Conservation (phyloP, 2,888 invertebrate genomes). For the Pegoplata infirma region DNA sequence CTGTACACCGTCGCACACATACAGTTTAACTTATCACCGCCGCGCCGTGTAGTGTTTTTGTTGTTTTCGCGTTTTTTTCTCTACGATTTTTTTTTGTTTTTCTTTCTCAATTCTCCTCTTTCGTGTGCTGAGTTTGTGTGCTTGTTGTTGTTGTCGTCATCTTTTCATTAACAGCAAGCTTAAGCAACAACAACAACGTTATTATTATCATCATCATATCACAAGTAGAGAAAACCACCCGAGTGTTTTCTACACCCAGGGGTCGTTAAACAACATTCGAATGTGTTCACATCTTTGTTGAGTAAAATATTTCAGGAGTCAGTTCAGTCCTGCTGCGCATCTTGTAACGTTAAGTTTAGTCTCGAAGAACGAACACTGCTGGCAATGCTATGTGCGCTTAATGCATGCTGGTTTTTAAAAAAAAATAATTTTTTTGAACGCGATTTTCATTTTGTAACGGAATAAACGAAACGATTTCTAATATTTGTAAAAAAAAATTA, state of each 20-base stretch:
- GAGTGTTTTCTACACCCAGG: slow-evolving; percentile 54
- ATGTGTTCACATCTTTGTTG: slow-evolving; percentile 58
- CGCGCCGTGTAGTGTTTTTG: slow-evolving; percentile 22
- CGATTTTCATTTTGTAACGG: slow-evolving; percentile 39
- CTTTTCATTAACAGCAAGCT: slow-evolving; percentile 47
- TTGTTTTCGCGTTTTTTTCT: slow-evolving; percentile 46
- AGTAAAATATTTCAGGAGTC: slow-evolving; percentile 73
- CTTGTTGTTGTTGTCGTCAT: slow-evolving; percentile 41
- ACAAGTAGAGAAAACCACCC: slow-evolving; percentile 51
- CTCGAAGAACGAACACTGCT: slow-evolving; percentile 65
- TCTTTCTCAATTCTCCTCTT: slow-evolving; percentile 51
- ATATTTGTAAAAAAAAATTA: slow-evolving; percentile 11
- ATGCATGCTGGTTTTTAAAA: slow-evolving; percentile 56
- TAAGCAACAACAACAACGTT: slow-evolving; percentile 21
- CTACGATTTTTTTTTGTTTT: slow-evolving; percentile 29
- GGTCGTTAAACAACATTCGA: slow-evolving; percentile 60
- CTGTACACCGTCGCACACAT: slow-evolving; percentile 62
- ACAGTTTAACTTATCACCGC: slow-evolving; percentile 7
- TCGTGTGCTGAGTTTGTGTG: not conserved
- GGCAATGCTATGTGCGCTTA: too few species aligned
- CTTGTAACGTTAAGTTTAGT: slow-evolving; percentile 76
- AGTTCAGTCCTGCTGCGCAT: slow-evolving; percentile 78
- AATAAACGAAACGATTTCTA: slow-evolving; percentile 35
- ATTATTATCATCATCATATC: too few species aligned
- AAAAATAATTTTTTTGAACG: slow-evolving; percentile 32